Percentiles rank a stretch among this genome's conserved stretches.
Evolutionary conservation across 2,113 vertebrate genomes (phyloP).

Genomic region (Neofelis nebulosa): DNA sequence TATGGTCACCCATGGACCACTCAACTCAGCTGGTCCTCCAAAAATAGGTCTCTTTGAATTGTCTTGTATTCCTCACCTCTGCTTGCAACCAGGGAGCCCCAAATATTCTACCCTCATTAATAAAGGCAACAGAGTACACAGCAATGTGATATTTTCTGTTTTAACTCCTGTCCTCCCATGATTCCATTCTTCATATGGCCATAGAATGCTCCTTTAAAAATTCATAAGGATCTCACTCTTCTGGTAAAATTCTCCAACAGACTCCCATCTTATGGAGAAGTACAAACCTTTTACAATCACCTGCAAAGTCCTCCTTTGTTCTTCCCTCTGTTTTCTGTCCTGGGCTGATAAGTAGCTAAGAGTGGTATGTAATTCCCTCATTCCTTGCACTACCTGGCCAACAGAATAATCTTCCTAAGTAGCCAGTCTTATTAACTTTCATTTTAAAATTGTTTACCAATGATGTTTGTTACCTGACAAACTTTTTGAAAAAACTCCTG

Average conservation of each 20-base stretch:
- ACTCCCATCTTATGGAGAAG: neutral
- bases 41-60: neutral
- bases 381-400: too few relatives aligned
- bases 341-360: neutral
- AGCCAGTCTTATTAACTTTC: neutral
- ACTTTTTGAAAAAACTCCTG: neutral
- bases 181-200: neutral
- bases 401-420: neutral
- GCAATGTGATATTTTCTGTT: neutral
- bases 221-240: neutral
- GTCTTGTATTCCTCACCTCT: neutral
- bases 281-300: neutral
- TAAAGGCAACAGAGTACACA: neutral
- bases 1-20: accelerated
- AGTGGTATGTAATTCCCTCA: neutral
- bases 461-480: neutral
- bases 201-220: neutral
- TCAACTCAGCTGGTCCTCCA: too few relatives aligned
- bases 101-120: neutral
- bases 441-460: neutral
- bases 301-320: neutral
- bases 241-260: neutral
- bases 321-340: neutral
- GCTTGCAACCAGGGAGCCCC: neutral
- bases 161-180: neutral